Conservation (phyloP, 2,797 vertebrate genomes). For the Gorsachius magnificus region DNA sequence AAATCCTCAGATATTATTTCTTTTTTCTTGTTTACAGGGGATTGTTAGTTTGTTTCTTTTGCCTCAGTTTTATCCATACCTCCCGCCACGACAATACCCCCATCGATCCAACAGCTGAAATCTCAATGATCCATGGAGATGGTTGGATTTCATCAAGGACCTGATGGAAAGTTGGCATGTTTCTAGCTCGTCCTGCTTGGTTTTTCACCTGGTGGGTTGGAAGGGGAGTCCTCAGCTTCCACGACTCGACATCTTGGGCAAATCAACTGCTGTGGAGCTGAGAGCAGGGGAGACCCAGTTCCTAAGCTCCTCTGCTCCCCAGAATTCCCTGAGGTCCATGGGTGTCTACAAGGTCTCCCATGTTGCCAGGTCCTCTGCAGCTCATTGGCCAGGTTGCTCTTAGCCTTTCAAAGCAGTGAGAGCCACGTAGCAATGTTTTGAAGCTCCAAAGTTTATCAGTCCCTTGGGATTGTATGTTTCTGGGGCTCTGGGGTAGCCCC, state of each 20-base stretch:
- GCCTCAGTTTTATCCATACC: neutral
- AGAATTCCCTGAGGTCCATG: neutral
- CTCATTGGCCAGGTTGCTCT: neutral
- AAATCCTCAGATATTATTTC: neutral
- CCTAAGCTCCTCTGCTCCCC: neutral
- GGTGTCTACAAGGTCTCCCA: neutral
- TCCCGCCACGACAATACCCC: neutral
- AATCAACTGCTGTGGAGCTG: neutral
- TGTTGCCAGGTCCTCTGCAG: neutral
- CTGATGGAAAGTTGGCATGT: neutral
- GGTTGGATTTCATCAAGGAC: neutral
- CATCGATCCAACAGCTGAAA: neutral
- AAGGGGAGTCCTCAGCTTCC: neutral
- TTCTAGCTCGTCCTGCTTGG: neutral
- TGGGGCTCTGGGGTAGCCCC: neutral
- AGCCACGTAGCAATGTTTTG: neutral
- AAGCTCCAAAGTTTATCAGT: neutral
- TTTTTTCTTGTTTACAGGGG: neutral
- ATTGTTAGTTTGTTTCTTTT: neutral
- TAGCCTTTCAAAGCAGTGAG: neutral
- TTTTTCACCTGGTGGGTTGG: neutral
- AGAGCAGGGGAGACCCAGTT: neutral
- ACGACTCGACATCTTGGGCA: neutral
- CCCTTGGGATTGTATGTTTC: accelerated
- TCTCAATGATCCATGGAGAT: neutral